Conservation (phyloP, 2,113 vertebrate species). For the Talpa occidentalis region DNA sequence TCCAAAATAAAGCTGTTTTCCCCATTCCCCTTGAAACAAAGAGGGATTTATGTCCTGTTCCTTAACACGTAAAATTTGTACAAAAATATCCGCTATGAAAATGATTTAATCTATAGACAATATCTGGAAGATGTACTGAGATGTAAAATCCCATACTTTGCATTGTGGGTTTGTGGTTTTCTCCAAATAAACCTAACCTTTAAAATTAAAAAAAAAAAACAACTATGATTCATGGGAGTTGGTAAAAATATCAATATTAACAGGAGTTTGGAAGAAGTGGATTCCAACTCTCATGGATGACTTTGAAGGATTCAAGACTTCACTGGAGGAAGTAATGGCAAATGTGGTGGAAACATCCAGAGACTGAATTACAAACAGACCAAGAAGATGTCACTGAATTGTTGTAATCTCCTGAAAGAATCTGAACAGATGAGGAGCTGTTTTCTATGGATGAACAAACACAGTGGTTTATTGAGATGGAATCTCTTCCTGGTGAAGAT, state of each 20-base stretch:
- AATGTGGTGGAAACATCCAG: neutral
- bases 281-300: neutral
- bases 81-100: conserved; percentile 87
- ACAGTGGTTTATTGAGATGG: neutral
- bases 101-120: conserved; percentile 86
- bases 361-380: neutral
- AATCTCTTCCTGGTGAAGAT: neutral
- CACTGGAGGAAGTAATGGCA: neutral
- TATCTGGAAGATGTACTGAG: conserved; percentile 86
- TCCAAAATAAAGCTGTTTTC: conserved; percentile 36
- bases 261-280: neutral
- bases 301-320: neutral
- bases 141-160: conserved; percentile 85
- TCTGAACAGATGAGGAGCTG: neutral
- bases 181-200: conserved; percentile 87
- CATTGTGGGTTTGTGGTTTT: conserved; percentile 79
- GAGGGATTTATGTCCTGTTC: conserved; percentile 76
- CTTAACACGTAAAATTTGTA: conserved; percentile 85
- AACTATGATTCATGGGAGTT: neutral
- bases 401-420: neutral
- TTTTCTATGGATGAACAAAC: neutral
- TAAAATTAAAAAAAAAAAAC: conserved; percentile 77
- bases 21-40: conserved; percentile 61
- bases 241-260: neutral
- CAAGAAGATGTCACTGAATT: neutral